Base-by-base conservation (phyloP, 2,113 vertebrate species). In the Coptodon bakossiorum region DNA sequence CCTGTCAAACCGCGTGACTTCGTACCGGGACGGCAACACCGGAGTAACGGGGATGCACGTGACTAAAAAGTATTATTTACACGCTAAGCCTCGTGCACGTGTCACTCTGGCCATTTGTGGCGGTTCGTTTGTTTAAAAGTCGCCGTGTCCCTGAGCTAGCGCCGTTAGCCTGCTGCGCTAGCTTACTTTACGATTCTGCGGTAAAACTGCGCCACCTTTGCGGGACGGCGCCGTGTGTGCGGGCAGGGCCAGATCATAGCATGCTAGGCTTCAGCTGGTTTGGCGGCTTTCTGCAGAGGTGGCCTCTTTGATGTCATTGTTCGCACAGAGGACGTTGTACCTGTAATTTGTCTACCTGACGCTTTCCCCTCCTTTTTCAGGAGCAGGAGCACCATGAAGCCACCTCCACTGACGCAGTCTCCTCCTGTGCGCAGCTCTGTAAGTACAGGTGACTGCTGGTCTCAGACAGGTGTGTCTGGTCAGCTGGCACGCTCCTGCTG, bases 311-410 rank as follows among this genome's bases (percentile, higher is more conserved):
- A 19, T 76, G 43, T 85, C 89, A 73, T 90, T 92, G 88, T 90
- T 88, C 78, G 54, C 82, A 5, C 5, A 7, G 16, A 13, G 48
- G 29, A 78, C 45, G 45, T 31, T 12, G 31, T 19, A 31, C 43
- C 71, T 78, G 43, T 50, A 11, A 48, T 50, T 3, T 73, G 13
- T 76, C 40, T 10, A 43, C 54, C 76, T 83, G 5, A 78, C 7
- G 27, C 50, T 56, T 61, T 8, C 1, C 43, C 34, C 7, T 2
- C 48, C 57, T 73, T 71, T 88, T 38, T 54, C 66, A 97, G 97
- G 94, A 96, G 95, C 81, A 96, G 97, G 91, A 97, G 94, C 95
- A 96, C 97, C 52, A 97, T 97, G 95, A 97, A 97, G 90, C 96
- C 96, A 12, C 96, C 97, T 14, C 93, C 96, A 13, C 97, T 95